Percentiles rank a stretch among this genome's conserved stretches.
Evolutionary conservation across 2,888 invertebrate genomes (phyloP).

Genomic region (Drosophila parthenogenetica): DNA sequence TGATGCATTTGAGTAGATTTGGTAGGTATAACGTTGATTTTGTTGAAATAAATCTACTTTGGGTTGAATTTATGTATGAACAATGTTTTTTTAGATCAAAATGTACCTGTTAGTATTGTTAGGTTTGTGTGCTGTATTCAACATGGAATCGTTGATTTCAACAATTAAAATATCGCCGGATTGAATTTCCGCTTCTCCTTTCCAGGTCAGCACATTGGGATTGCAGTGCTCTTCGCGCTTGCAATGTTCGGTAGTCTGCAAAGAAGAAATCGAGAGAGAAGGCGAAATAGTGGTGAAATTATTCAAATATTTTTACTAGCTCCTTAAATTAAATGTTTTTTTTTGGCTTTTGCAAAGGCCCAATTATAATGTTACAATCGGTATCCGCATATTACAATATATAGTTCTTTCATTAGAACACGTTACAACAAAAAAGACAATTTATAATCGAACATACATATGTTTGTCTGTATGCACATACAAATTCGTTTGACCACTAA

Average conservation of each 20-base stretch:
- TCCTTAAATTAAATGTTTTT: conserved; percentile 33
- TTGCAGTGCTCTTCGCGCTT: conserved; percentile 85
- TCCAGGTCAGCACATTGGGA: conserved; percentile 88
- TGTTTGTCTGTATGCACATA: too few species aligned
- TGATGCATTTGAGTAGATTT: not conserved
- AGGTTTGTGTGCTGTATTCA: conserved; percentile 82
- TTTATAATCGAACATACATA: too few species aligned
- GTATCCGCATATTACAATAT: too few species aligned
- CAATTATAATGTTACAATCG: too few species aligned
- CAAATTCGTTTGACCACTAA: too few species aligned
- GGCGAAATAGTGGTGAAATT: conserved; percentile 26
- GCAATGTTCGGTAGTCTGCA: conserved; percentile 84
- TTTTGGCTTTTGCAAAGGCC: conserved; percentile 11
- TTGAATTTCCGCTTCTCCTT: conserved; percentile 89
- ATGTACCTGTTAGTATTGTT: conserved; percentile 77
- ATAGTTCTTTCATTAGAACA: too few species aligned
- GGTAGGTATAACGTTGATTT: not conserved
- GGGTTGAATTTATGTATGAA: not conserved
- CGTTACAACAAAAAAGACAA: too few species aligned
- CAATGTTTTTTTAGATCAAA: not conserved
- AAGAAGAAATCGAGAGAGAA: conserved; percentile 1
- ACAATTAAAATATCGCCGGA: conserved; percentile 90
- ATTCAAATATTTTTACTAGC: conserved; percentile 45
- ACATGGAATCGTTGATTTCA: conserved; percentile 88
- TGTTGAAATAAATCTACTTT: not conserved